phyloP scores from a whole-genome alignment of 1,140 invertebrate species.

The Dendrolimus punctatus region DNA sequence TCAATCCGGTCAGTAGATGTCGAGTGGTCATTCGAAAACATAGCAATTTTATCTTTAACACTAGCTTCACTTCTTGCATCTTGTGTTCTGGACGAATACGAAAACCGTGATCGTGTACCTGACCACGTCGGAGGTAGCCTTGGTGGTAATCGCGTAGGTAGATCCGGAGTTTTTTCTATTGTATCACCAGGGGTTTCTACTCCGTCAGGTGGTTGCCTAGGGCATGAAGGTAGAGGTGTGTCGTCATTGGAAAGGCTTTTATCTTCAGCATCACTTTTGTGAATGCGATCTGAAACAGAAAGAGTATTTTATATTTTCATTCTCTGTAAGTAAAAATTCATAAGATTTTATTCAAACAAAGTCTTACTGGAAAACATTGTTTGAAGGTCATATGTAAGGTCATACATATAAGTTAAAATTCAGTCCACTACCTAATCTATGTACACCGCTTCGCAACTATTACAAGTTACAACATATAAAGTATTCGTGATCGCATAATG shows the following conservation, averaged over 20 bases:
- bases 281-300: constrained; percentile 53
- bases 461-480: too few species aligned
- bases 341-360: too few species aligned
- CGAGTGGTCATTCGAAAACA: constrained; percentile 79
- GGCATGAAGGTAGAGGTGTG: constrained; percentile 68
- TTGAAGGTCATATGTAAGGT: too few species aligned
- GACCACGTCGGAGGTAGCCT: constrained; percentile 42
- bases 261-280: constrained; percentile 59
- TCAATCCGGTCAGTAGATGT: constrained; percentile 64
- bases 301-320: constrained; percentile 9
- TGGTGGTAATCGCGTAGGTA: constrained; percentile 42
- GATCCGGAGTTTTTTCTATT: constrained; percentile 73
- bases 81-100: constrained; percentile 72
- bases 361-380: too few species aligned
- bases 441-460: too few species aligned
- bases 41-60: constrained; percentile 89
- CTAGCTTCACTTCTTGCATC: constrained; percentile 85
- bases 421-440: too few species aligned
- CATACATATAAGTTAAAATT: too few species aligned
- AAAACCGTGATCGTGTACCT: constrained; percentile 45
- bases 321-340: too few species aligned
- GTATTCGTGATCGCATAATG: too few species aligned
- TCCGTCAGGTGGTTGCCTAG: constrained; percentile 88
- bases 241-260: constrained; percentile 66
- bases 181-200: constrained; percentile 88